Percentiles rank a stretch among this genome's conserved stretches.
phyloP scores from a whole-genome alignment of 2,113 vertebrate species.

The Psilopsiagon aurifrons region DNA sequence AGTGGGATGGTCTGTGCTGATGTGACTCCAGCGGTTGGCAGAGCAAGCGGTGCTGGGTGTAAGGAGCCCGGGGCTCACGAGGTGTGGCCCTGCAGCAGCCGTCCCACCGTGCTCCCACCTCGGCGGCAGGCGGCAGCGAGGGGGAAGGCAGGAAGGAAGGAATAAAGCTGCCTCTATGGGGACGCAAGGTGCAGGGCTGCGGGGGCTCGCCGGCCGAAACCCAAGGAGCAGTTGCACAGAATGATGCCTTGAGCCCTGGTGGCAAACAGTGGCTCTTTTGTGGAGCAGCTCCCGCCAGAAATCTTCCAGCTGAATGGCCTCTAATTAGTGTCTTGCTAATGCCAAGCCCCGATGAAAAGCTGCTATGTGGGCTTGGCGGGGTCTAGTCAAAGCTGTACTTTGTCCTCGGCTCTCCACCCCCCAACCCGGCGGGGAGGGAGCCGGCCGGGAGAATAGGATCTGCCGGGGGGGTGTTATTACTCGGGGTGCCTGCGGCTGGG shows the following conservation, averaged over 20 bases:
- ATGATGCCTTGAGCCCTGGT: constrained; percentile 61
- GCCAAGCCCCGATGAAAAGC: constrained; percentile 73
- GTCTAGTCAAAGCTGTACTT: constrained; percentile 69
- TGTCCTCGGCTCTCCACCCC: constrained; percentile 59
- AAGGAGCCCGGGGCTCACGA: neutral
- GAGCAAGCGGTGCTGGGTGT: neutral
- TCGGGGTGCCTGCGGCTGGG: neutral
- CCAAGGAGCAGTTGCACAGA: constrained; percentile 58
- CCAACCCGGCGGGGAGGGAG: constrained; percentile 42
- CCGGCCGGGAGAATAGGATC: constrained; percentile 49
- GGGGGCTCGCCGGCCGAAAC: constrained; percentile 52
- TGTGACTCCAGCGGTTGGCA: rapidly evolving
- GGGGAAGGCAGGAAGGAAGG: constrained; percentile 63
- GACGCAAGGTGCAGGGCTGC: constrained; percentile 53
- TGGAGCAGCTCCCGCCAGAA: constrained; percentile 68
- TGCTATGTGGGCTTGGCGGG: constrained; percentile 62
- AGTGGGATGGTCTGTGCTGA: neutral
- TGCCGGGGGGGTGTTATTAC: constrained; percentile 2
- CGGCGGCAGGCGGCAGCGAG: neutral
- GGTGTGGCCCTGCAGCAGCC: constrained; percentile 42
- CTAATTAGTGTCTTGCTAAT: constrained; percentile 71
- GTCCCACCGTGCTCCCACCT: neutral
- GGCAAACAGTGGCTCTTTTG: constrained; percentile 75
- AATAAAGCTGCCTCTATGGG: constrained; percentile 67
- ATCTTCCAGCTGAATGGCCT: constrained; percentile 72